A percentile compares a stretch with the other conserved stretches of the same genome.
Evolutionary conservation across 2,113 vertebrate species (phyloP).

Genomic region (Tonatia bakeri): DNA sequence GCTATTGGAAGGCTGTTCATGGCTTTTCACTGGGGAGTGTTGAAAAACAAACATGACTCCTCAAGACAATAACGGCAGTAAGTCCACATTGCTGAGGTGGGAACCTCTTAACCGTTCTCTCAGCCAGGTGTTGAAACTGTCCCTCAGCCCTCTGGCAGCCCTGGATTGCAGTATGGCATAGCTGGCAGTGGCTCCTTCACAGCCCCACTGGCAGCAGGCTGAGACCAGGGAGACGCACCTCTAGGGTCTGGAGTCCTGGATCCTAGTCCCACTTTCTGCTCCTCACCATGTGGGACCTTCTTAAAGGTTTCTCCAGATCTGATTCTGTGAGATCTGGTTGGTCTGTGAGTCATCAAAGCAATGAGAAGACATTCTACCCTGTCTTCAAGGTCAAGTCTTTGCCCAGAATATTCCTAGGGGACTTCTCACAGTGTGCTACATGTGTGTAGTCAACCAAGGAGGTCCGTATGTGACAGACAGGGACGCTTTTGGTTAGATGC

Average conservation of each 20-base stretch:
- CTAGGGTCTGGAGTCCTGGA: neutral
- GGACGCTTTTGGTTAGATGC: neutral
- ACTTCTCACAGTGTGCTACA: neutral
- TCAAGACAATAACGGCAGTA: neutral
- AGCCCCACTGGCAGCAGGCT: neutral
- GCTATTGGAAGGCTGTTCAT: neutral
- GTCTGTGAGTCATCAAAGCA: neutral
- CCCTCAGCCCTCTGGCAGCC: neutral
- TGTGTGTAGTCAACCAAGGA: neutral
- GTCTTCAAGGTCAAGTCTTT: neutral
- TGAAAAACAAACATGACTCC: neutral
- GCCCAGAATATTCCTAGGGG: neutral
- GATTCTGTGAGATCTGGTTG: neutral
- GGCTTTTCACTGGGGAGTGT: neutral
- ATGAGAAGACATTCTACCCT: neutral
- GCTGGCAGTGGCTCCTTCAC: neutral
- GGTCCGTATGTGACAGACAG: neutral
- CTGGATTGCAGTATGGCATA: fast-evolving
- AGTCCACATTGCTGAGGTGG: neutral
- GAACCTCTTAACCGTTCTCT: neutral
- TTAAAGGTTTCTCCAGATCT: neutral
- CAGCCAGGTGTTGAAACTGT: neutral
- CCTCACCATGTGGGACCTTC: neutral
- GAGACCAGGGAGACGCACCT: neutral
- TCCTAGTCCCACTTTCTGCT: neutral